Evolutionary conservation across 2,113 vertebrate species (phyloP).

Genomic region (Arothron firmamentum): DNA sequence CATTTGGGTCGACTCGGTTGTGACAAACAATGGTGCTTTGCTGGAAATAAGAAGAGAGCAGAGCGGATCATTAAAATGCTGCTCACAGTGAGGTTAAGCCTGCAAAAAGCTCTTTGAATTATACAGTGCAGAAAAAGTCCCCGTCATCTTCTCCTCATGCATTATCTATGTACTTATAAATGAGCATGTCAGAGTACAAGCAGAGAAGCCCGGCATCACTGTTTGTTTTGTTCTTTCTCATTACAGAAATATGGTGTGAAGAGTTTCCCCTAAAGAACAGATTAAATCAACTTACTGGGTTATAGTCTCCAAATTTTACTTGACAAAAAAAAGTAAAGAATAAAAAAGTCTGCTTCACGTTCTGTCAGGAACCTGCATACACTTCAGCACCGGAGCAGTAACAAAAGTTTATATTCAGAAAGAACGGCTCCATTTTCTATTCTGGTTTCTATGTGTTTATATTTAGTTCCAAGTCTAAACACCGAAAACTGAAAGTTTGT

Average conservation of each 20-base stretch:
- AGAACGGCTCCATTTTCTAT: too few species aligned
- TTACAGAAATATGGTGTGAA: slow-evolving; percentile 10
- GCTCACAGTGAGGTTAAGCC: not conserved
- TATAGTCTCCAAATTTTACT: slow-evolving; percentile 2
- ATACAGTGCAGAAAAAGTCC: not conserved
- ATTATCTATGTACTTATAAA: slow-evolving; percentile 2
- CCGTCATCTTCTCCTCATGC: not conserved
- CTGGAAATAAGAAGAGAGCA: slow-evolving; percentile 59
- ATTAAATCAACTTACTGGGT: not conserved
- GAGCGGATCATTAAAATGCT: not conserved
- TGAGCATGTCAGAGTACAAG: slow-evolving; percentile 1
- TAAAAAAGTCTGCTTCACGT: not conserved
- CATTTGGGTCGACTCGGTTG: slow-evolving; percentile 95
- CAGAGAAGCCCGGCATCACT: not conserved
- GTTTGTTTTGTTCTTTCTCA: slow-evolving; percentile 10
- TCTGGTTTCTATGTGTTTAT: too few species aligned
- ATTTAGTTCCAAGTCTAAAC: not conserved
- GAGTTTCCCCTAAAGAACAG: not conserved
- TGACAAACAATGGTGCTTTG: slow-evolving; percentile 98
- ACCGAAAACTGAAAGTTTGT: not conserved
- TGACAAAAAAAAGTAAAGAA: slow-evolving; percentile 8
- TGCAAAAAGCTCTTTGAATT: not conserved
- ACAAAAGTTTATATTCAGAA: not conserved
- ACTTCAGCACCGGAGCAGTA: not conserved
- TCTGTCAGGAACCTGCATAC: not conserved